Conservation (phyloP, 2,797 vertebrate species). For the Pempheris klunzingeri region DNA sequence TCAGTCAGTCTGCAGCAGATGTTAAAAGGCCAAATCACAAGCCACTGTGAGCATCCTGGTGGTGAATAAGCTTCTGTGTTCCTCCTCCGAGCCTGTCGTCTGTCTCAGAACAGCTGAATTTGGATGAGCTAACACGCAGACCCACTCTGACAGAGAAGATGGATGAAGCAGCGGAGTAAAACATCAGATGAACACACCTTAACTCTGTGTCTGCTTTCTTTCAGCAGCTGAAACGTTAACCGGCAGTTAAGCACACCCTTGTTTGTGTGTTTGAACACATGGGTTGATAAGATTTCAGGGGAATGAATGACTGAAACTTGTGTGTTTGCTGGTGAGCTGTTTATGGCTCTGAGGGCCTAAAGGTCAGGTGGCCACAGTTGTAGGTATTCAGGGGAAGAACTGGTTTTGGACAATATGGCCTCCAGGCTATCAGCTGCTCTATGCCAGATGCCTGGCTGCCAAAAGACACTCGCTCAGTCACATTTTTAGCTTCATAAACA, state of each 20-base stretch:
- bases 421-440: slow-evolving; percentile 39
- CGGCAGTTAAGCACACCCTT: neutral
- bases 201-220: neutral
- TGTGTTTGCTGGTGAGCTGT: slow-evolving; percentile 22
- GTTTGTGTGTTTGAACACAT: neutral
- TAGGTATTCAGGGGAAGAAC: neutral
- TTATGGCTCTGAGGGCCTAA: slow-evolving; percentile 5
- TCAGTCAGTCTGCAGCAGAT: slow-evolving; percentile 61
- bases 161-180: slow-evolving; percentile 11
- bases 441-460: slow-evolving; percentile 10
- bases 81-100: slow-evolving; percentile 22
- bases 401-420: slow-evolving; percentile 25
- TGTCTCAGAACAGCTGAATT: slow-evolving; percentile 40
- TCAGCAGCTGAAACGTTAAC: neutral
- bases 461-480: slow-evolving; percentile 4
- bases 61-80: slow-evolving; percentile 63
- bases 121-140: slow-evolving; percentile 13
- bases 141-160: neutral
- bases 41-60: slow-evolving; percentile 44
- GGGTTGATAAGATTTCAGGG: neutral
- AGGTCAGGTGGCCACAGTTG: slow-evolving; percentile 17
- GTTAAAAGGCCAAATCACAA: slow-evolving; percentile 71
- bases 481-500: slow-evolving; percentile 33
- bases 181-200: neutral
- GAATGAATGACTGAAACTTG: neutral